These are phyloP conservation scores for Dascyllus trimaculatus DNA, from an alignment of 2,113 vertebrate genomes.

Conservation along the genomic window DNA sequence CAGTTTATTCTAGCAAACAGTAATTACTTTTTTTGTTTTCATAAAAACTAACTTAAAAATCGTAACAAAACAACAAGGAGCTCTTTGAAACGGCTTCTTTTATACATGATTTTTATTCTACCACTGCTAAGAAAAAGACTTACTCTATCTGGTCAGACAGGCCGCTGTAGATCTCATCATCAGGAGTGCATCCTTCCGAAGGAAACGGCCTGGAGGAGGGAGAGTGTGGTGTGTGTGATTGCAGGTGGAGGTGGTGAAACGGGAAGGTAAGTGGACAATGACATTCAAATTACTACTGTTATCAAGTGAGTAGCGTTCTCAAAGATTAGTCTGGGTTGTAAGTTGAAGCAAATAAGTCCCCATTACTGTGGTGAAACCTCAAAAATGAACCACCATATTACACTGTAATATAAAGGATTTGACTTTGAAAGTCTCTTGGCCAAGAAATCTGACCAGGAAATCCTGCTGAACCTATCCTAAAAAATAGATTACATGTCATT, in stretches of 20 bases:
- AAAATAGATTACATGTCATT: background rate
- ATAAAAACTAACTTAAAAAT: background rate
- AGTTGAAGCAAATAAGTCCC: too few relatives aligned
- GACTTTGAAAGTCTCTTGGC: background rate
- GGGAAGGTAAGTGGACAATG: background rate
- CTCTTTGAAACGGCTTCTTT: background rate
- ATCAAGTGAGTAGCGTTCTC: too few relatives aligned
- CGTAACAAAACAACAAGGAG: background rate
- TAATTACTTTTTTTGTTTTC: background rate
- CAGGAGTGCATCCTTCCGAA: constrained; percentile 83
- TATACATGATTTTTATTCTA: background rate
- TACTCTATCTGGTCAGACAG: constrained; percentile 95
- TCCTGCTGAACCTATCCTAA: too few relatives aligned
- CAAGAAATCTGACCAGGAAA: background rate
- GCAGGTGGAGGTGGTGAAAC: background rate
- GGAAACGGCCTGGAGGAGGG: constrained; percentile 88
- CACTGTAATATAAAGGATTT: background rate
- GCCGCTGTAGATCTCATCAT: constrained; percentile 93
- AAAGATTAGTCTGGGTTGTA: too few relatives aligned
- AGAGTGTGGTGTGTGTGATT: background rate
- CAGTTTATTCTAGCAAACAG: background rate
- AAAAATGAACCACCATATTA: too few relatives aligned
- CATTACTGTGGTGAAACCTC: too few relatives aligned
- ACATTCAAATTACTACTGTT: background rate
- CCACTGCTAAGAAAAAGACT: constrained; percentile 58